Percentiles rank a stretch among this genome's conserved stretches.
These are phyloP conservation scores for Alexandromys oeconomus DNA, from an alignment of 2,797 vertebrate species.

Conservation along the genomic window DNA sequence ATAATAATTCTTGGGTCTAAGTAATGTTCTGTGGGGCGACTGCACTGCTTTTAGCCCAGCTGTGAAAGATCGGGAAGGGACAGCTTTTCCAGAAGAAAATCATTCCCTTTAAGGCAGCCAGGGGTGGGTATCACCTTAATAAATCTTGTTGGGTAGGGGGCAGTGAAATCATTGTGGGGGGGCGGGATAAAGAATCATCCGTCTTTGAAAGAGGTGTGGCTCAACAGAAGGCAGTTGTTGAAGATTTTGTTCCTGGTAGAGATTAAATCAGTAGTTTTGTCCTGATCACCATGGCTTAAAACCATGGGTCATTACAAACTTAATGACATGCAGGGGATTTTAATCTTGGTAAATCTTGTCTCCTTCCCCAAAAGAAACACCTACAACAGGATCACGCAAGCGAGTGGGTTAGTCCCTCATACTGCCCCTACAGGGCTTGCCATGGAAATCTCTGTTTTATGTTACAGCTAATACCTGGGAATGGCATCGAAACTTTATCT, in stretches of 20 bases:
- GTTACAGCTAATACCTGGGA: constrained; percentile 43
- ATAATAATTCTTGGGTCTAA: constrained; percentile 89
- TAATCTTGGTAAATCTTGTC: constrained; percentile 28
- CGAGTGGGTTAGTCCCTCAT: neutral
- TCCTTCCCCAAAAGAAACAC: constrained; percentile 45
- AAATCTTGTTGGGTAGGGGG: constrained; percentile 86
- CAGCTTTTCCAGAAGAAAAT: constrained; percentile 89
- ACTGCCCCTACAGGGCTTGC: neutral
- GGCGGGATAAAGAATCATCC: constrained; percentile 91
- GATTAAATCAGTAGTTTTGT: constrained; percentile 40
- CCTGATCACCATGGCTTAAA: neutral
- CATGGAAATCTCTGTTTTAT: constrained; percentile 24
- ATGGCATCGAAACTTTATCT: constrained; percentile 58
- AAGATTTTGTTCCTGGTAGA: neutral
- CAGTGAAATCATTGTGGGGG: constrained; percentile 88
- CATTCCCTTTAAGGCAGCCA: constrained; percentile 87
- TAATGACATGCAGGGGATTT: constrained; percentile 37
- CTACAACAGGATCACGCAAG: neutral
- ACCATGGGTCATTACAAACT: constrained; percentile 32
- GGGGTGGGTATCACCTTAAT: constrained; percentile 92
- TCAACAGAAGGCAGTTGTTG: constrained; percentile 10
- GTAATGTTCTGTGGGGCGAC: constrained; percentile 87
- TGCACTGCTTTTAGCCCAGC: constrained; percentile 86
- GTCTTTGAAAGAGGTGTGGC: constrained; percentile 85
- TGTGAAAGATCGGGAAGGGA: constrained; percentile 89